Base-by-base conservation (phyloP, 2,888 invertebrate species). In the Torymus auratus region DNA sequence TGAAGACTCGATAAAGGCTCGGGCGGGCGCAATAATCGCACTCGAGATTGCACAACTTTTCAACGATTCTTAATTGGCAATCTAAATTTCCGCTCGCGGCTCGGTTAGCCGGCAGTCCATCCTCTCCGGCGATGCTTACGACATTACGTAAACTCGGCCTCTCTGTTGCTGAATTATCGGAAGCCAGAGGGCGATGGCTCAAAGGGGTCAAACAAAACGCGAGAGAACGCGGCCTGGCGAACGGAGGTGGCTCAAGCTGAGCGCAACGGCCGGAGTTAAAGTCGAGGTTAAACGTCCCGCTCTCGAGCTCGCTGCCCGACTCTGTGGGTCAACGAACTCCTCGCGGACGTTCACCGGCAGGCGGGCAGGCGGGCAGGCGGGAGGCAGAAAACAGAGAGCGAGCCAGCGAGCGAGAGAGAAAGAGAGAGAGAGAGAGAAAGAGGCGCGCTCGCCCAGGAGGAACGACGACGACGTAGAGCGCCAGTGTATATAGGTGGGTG, bases 301-400 rank as follows among this genome's bases (percentile, higher is more conserved):
- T 60, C 53, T 55, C 58, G 50, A 64, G 64, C 17, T 52, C 7
- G 61, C 55, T 53, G n/a, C n/a, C 60, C 14, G 62, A 28, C 58
- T 17, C 20, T 56, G 52, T 5, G 79, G 90, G 87, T 90, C 89
- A 86, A 86, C 86, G 89, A 90, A 88, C 90, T 85, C 83, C 17
- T 62, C 14, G 86, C 89, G 90, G 89, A 89, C 90, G 88, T 90
- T 90, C 90, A 90, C 89, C 90, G 89, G 86, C 83, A 67, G 80
- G 55, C 56, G 56, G 89, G 86, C 83, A 67, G 80, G 55, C 56
- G 56, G 61, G 15, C 50, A n/a, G 28, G 28, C 56, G 23, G 20
- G 20, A 41, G 41, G 41, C 41, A 41, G 41, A 41, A 41, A 41
- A 41, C 41, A 41, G 41, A 41, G 41, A 41, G 41, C 5, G 41